Evolutionary conservation across 1,140 invertebrate species (phyloP).

Genomic region (Metaphire vulgaris): DNA sequence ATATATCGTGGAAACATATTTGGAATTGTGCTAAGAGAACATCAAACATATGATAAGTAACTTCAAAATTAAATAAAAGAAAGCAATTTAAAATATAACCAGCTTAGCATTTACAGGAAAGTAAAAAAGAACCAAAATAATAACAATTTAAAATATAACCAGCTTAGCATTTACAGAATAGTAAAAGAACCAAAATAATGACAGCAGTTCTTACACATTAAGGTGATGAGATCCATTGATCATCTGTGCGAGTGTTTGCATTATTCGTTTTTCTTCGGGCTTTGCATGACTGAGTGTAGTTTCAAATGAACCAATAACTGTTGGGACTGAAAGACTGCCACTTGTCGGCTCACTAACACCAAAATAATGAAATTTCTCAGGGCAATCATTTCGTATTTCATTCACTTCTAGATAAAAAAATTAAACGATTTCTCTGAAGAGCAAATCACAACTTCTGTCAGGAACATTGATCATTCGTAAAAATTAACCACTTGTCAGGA

Average conservation of each 20-base stretch:
- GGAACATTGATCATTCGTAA: too few relatives aligned
- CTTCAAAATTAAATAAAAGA: neutral
- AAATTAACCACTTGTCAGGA: too few relatives aligned
- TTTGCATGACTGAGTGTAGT: conserved; percentile 54
- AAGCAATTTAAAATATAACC: neutral
- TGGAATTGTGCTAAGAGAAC: neutral
- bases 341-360: neutral
- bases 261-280: conserved; percentile 26
- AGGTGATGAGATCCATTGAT: conserved; percentile 33
- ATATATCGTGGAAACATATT: conserved; percentile 24
- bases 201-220: neutral
- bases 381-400: too few relatives aligned
- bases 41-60: conserved; percentile 34
- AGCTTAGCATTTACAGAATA: neutral
- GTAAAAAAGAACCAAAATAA: neutral
- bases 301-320: conserved; percentile 34
- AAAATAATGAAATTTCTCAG: too few relatives aligned
- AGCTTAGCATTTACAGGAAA: neutral
- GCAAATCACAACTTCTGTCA: too few relatives aligned
- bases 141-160: neutral
- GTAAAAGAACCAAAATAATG: neutral
- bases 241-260: conserved; percentile 37
- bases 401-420: too few relatives aligned
- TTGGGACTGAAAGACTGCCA: neutral
- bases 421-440: too few relatives aligned